These are phyloP conservation scores for Fistularia commersonii DNA, from an alignment of 2,797 vertebrate species.

Conservation along the genomic window DNA sequence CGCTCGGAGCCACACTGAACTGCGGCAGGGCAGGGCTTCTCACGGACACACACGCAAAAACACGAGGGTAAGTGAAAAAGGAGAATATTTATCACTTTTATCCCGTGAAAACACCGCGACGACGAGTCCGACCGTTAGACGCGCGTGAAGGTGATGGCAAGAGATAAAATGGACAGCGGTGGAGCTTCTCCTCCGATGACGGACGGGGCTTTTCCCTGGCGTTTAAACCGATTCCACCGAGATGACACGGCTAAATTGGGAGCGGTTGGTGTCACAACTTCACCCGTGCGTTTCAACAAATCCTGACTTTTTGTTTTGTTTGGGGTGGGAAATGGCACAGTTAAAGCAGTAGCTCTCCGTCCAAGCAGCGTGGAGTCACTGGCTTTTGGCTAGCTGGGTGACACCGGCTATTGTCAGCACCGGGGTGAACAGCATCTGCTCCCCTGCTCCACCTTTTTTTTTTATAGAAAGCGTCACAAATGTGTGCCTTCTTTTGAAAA, in stretches of 20 bases:
- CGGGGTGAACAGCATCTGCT: constrained; percentile 16
- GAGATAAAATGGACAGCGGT: constrained; percentile 1
- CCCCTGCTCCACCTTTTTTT: constrained; percentile 42
- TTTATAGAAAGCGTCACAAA: constrained; percentile 24
- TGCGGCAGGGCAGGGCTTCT: constrained; percentile 58
- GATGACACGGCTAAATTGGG: too few species aligned
- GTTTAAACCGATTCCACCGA: not conserved
- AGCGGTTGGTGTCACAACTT: not conserved
- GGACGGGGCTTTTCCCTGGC: too few species aligned
- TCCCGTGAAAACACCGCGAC: not conserved
- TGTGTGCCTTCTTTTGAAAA: constrained; percentile 19
- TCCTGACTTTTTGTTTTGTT: not conserved
- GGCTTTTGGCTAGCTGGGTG: constrained; percentile 40
- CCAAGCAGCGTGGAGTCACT: not conserved
- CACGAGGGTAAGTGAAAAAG: constrained; percentile 12
- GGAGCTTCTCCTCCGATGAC: not conserved
- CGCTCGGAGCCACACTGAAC: constrained; percentile 31
- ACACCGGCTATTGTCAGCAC: constrained; percentile 47
- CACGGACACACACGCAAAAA: constrained; percentile 1
- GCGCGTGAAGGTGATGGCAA: constrained; percentile 30
- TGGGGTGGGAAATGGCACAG: not conserved
- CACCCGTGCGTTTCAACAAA: not conserved
- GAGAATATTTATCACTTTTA: constrained; percentile 14
- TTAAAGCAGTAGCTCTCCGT: too few species aligned
- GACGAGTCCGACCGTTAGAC: constrained; percentile 5